Evolutionary conservation across 2,113 vertebrate genomes (phyloP).

Genomic region (Carassius carassius): DNA sequence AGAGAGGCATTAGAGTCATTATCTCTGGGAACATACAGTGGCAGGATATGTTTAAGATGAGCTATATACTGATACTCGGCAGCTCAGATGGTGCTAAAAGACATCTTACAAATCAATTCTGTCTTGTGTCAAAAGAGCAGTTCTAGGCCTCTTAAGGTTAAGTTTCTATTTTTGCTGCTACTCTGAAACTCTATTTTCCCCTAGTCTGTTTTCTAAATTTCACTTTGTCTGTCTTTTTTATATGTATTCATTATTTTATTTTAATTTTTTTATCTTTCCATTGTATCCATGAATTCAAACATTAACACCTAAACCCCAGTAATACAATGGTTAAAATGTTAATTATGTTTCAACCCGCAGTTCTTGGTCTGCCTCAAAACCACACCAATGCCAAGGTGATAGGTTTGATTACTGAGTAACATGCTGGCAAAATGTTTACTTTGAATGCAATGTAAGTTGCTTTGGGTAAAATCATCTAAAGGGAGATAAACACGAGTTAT

Average conservation of each 20-base stretch:
- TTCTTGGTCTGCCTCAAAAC: background rate
- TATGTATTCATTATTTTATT: too few species aligned
- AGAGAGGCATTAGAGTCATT: conserved; percentile 1
- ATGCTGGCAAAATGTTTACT: background rate
- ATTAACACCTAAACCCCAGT: too few species aligned
- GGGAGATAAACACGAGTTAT: background rate
- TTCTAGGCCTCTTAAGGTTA: background rate
- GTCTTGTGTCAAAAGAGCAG: background rate
- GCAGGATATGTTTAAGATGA: conserved; percentile 12
- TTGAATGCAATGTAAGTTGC: background rate
- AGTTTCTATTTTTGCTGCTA: background rate
- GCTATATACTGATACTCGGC: background rate
- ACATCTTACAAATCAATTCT: background rate
- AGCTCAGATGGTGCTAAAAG: background rate
- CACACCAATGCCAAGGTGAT: background rate
- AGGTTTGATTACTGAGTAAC: background rate
- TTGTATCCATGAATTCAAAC: too few species aligned
- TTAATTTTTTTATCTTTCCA: too few species aligned
- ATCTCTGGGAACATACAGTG: conserved; percentile 7
- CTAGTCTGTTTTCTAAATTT: too few species aligned
- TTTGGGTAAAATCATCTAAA: background rate
- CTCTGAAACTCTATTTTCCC: background rate
- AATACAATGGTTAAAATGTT: background rate
- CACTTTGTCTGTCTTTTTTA: too few species aligned
- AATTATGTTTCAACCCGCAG: background rate